phyloP scores from a whole-genome alignment of 2,113 vertebrate genomes.

The Cyprinodon variegatus region DNA sequence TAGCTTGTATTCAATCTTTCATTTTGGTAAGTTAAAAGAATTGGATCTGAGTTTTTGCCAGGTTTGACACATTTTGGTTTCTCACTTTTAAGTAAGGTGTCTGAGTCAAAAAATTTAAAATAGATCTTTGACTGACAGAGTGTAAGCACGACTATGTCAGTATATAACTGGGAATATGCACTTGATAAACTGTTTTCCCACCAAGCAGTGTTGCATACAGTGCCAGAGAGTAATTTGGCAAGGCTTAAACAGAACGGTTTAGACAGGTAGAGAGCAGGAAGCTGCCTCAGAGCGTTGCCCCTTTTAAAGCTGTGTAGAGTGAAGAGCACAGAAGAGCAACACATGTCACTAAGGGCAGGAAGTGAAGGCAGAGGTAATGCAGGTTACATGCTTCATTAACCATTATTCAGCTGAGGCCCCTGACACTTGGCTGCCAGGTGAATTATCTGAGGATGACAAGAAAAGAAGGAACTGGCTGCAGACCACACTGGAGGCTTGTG shows the following conservation, averaged over 20 bases:
- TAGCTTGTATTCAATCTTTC: background rate
- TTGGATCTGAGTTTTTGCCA: background rate
- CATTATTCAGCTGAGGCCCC: slow-evolving; percentile 40
- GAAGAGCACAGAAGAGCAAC: slow-evolving; percentile 57
- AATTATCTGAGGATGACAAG: slow-evolving; percentile 50
- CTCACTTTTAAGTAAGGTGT: background rate
- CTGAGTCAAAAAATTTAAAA: background rate
- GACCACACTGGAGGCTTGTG: slow-evolving; percentile 7
- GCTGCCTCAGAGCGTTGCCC: slow-evolving; percentile 56
- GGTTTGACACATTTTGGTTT: background rate
- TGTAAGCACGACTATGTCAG: background rate
- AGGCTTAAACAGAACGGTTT: slow-evolving; percentile 57
- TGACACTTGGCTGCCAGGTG: slow-evolving; percentile 54
- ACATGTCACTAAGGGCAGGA: slow-evolving; percentile 55
- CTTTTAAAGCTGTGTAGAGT: slow-evolving; percentile 61
- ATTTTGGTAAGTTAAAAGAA: background rate
- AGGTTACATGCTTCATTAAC: slow-evolving; percentile 69
- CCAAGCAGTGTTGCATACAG: slow-evolving; percentile 35
- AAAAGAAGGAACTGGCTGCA: slow-evolving; percentile 17
- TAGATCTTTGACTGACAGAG: background rate
- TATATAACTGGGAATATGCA: background rate
- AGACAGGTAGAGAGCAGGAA: slow-evolving; percentile 55
- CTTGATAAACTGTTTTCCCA: slow-evolving; percentile 13
- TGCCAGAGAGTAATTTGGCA: slow-evolving; percentile 56
- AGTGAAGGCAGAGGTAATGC: slow-evolving; percentile 46